A percentile compares a stretch with the other conserved stretches of the same genome.
These are phyloP conservation scores for Aplocera efformata DNA, from an alignment of 2,888 invertebrate species.

Conservation along the genomic window DNA sequence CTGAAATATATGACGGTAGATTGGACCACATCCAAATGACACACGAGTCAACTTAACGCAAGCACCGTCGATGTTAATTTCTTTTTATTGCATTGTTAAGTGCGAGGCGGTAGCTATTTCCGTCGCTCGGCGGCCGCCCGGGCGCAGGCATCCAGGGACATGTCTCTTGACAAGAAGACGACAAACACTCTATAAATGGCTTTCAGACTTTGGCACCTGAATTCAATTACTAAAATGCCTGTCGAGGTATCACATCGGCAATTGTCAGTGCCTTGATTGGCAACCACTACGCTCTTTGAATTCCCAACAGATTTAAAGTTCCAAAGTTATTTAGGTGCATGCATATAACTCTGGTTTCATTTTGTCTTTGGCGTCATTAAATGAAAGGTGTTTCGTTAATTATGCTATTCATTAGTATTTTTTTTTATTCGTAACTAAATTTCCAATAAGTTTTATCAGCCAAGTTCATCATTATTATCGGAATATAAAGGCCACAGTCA, in stretches of 20 bases:
- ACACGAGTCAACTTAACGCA: slow-evolving; percentile 76
- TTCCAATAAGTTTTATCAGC: too few species aligned
- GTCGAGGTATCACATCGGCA: slow-evolving; percentile 18
- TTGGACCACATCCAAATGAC: slow-evolving; percentile 77
- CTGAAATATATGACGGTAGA: slow-evolving; percentile 63
- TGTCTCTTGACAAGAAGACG: slow-evolving; percentile 72
- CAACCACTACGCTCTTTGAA: slow-evolving; percentile 28
- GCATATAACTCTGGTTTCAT: too few species aligned
- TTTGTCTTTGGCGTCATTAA: too few species aligned
- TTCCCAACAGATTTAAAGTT: slow-evolving; percentile 15
- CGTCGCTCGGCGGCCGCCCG: slow-evolving; percentile 70
- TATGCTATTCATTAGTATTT: too few species aligned
- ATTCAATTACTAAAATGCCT: slow-evolving; percentile 38
- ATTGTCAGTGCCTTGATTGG: slow-evolving; percentile 28
- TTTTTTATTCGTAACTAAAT: too few species aligned
- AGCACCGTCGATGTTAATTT: slow-evolving; percentile 75
- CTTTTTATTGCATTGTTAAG: slow-evolving; percentile 81
- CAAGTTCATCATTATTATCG: too few species aligned
- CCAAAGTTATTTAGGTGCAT: not conserved
- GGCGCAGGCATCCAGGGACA: slow-evolving; percentile 68
- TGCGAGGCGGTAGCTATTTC: slow-evolving; percentile 71
- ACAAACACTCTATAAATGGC: slow-evolving; percentile 76
- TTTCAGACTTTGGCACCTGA: slow-evolving; percentile 58
- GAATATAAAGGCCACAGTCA: too few species aligned
- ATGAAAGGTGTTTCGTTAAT: too few species aligned